phyloP scores from a whole-genome alignment of 2,888 invertebrate genomes.

The Microctonus aethiopoides region DNA sequence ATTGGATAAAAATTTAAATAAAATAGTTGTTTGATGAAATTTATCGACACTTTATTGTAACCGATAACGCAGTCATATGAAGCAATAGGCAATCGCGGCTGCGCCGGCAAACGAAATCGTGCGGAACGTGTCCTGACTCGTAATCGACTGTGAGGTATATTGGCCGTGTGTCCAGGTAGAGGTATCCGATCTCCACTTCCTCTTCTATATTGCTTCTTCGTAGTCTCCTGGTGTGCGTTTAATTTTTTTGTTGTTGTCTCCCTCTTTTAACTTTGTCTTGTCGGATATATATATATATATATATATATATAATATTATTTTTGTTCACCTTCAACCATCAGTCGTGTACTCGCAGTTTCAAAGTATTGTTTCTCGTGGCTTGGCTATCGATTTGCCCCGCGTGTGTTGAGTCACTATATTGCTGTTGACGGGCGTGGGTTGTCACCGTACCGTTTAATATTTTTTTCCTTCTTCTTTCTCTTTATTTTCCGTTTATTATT shows the following conservation, averaged over 20 bases:
- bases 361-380: slow-evolving; percentile 11
- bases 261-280: slow-evolving; percentile 11
- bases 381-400: slow-evolving; percentile 21
- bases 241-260: slow-evolving; percentile 19
- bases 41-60: slow-evolving; percentile 6
- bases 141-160: slow-evolving; percentile 36
- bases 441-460: slow-evolving; percentile 20
- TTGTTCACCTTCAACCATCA: slow-evolving; percentile 28
- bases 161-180: slow-evolving; percentile 26
- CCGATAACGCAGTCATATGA: slow-evolving; percentile 14
- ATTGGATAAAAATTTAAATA: background rate
- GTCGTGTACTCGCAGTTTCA: slow-evolving; percentile 16
- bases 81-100: slow-evolving; percentile 35
- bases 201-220: slow-evolving; percentile 34
- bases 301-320: slow-evolving; percentile 27
- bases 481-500: slow-evolving; percentile 22
- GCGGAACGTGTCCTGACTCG: slow-evolving; percentile 40
- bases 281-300: slow-evolving; percentile 2
- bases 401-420: slow-evolving; percentile 11
- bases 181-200: slow-evolving; percentile 35
- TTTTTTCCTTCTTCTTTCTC: slow-evolving; percentile 11
- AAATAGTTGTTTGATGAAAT: background rate
- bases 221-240: slow-evolving; percentile 20
- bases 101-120: slow-evolving; percentile 37
- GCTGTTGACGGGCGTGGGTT: slow-evolving; percentile 19